Base-by-base conservation (phyloP, 1,140 invertebrate species). In the Oryzaephilus surinamensis region DNA sequence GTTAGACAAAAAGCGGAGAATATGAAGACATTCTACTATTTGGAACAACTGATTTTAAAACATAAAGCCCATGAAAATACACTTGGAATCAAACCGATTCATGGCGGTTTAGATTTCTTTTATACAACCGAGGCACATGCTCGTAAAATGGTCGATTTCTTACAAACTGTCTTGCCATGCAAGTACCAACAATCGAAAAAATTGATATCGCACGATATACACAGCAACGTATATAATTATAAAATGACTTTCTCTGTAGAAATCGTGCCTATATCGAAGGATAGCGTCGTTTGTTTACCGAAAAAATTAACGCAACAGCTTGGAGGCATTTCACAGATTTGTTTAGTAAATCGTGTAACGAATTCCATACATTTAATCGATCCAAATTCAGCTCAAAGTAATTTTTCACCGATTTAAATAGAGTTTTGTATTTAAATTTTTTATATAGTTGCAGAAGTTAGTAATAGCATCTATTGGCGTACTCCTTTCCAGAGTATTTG, bases 11-110 rank as follows among this genome's bases (percentile, higher is more conserved):
- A 90, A 58, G 74, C 82, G 1, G 81, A 85, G 39, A 97, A 97
- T 61, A 96, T 96, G 57, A 99, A 98, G 64, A 98, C 96, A 1
- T 91, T 99, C 58, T 99, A 86, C 60, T 99, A 98, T 60, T 69
- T 99, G 54, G 97, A 99, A 64, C 97, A 99, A 58, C 59, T 98
- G 26, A 93, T 99, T 55, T 65, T 99, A 33, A 99, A 98, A 60
- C 84, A 97, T 59, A 88, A 83, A 55, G 91, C 88, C 10, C 93
- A 97, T 63, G 77, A 81, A 46, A 83, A 92, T 54, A 87, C 92
- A 11, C 66, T 95, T 17, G 91, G 88, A 45, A 96, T 99, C 36
- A 99, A 97, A 69, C 81, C 89, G 14, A 79, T 81, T 54, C 79
- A 89, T 70, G 92, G 89, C 60, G 97, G 97, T 2, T 62, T 99